Base-by-base conservation (phyloP, 2,113 vertebrate species). In the Asarcornis scutulata region DNA sequence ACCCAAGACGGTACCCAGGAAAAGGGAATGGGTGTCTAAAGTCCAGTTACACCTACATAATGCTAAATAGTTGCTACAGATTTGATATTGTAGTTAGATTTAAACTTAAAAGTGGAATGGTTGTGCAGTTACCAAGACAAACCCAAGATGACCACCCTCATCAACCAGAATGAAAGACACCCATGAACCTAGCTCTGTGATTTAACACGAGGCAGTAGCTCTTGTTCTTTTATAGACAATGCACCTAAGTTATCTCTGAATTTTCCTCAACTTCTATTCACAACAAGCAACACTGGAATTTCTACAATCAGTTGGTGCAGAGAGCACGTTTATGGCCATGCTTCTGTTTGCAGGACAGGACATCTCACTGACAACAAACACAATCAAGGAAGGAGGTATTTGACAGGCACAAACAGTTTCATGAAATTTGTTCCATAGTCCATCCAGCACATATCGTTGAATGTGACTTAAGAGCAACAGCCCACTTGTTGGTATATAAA, bases 361-460 rank as follows among this genome's bases (percentile, higher is more conserved):
- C 85, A 89, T 72, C 85, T 88, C 77, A 93, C 62, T 72, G 91
- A 46, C 75, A 73, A 67, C 44, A 93, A 88, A 93, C 56, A 83
- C 40, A 94, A 88, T 89, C 72, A 34, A 77, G 81, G 67, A 85
- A 3, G 0, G 67, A 3, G 0, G 67, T 50, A 76, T 38, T 11
- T 44, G 67, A 82, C 84, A 91, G 81, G 78, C 8, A 15, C 64
- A 68, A 76, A 38, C 17, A 22, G 64, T 31, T 85, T 80, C 11
- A 42, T 15, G 40, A 46, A 50, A 85, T 83, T 20, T 40, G 44
- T 18, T 84, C 32, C 27, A 7, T 27, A 63, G 27, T 38, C 11
- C 36, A 17, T 38, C 11, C 36, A 17, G 13, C 15, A 63, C 34
- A 12, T 53, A 32, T 73, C 85, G 69, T n/a, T 42, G 75, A 62